Evolutionary conservation across 92 coral and sea anemone species (phyloP).

Genomic region (Porites rus): DNA sequence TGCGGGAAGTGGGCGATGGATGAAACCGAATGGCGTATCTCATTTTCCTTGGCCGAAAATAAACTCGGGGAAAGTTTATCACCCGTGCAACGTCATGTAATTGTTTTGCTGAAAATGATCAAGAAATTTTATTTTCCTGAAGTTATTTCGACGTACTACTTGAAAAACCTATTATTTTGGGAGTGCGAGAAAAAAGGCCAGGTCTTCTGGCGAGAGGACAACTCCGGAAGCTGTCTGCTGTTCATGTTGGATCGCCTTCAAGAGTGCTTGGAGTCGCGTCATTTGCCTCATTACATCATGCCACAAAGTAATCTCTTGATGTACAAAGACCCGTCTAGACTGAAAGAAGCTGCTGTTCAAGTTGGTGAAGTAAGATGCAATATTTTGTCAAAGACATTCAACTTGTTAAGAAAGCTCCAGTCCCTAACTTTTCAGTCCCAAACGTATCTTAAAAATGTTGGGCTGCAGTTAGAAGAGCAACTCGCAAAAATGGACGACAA

Average conservation of each 20-base stretch:
- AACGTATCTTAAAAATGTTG: slow-evolving; percentile 29
- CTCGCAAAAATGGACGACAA: slow-evolving; percentile 52
- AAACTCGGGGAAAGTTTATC: slow-evolving; percentile 81
- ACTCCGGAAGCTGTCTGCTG: slow-evolving; percentile 74
- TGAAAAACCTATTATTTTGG: slow-evolving; percentile 83
- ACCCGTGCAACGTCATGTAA: slow-evolving; percentile 81
- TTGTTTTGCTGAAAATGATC: slow-evolving; percentile 74
- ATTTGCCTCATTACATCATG: slow-evolving; percentile 76
- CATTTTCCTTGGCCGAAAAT: slow-evolving; percentile 86
- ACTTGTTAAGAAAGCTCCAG: slow-evolving; percentile 56
- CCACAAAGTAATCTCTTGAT: slow-evolving; percentile 77
- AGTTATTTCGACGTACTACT: slow-evolving; percentile 64
- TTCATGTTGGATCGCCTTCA: slow-evolving; percentile 77
- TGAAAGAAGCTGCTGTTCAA: slow-evolving; percentile 62
- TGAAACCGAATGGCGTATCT: slow-evolving; percentile 80
- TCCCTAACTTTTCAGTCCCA: slow-evolving; percentile 47
- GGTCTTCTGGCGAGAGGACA: slow-evolving; percentile 76
- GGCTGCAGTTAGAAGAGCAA: slow-evolving; percentile 14
- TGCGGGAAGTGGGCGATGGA: slow-evolving; percentile 48
- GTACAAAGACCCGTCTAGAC: slow-evolving; percentile 65
- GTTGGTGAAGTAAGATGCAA: slow-evolving; percentile 59
- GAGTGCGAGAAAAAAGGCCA: slow-evolving; percentile 68
- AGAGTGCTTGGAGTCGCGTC: slow-evolving; percentile 62
- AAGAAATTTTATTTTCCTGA: slow-evolving; percentile 78
- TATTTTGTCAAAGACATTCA: slow-evolving; percentile 53